These are phyloP conservation scores for Antedon mediterranea DNA, from an alignment of 53 echinoderm and acorn worm genomes.

Conservation along the genomic window DNA sequence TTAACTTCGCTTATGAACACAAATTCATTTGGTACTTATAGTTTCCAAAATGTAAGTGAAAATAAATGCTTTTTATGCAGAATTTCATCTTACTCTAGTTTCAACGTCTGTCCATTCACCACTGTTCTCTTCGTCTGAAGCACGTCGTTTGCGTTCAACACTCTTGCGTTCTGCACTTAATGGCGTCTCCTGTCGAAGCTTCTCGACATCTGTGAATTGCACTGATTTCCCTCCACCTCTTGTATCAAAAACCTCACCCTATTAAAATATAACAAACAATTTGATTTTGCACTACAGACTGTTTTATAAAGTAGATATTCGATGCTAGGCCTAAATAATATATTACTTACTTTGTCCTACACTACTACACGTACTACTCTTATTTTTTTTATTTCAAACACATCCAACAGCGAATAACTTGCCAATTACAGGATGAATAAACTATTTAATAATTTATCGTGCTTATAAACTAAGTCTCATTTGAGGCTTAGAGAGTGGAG, in stretches of 20 bases:
- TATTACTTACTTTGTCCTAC: neutral
- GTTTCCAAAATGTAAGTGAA: neutral
- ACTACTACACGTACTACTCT: too few relatives aligned
- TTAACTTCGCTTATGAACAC: too few relatives aligned
- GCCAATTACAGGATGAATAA: too few relatives aligned
- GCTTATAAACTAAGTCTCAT: too few relatives aligned
- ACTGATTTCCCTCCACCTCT: constrained; percentile 81
- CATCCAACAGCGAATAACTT: too few relatives aligned
- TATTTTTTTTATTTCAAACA: too few relatives aligned
- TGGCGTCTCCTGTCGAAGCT: constrained; percentile 46
- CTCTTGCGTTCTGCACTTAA: constrained; percentile 23
- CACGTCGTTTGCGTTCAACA: constrained; percentile 40
- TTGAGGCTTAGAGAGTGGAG: too few relatives aligned
- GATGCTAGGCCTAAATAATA: neutral
- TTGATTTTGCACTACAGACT: too few relatives aligned
- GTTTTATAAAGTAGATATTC: too few relatives aligned
- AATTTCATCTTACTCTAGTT: constrained; percentile 83
- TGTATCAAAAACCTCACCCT: constrained; percentile 89
- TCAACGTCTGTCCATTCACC: constrained; percentile 87
- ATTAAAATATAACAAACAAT: too few relatives aligned
- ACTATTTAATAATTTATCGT: too few relatives aligned
- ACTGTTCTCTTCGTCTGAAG: constrained; percentile 58
- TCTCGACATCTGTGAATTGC: constrained; percentile 94
- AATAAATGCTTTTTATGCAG: too few relatives aligned
- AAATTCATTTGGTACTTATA: neutral